Base-by-base conservation (phyloP, 2,113 vertebrate species). In the Otus sunia region DNA sequence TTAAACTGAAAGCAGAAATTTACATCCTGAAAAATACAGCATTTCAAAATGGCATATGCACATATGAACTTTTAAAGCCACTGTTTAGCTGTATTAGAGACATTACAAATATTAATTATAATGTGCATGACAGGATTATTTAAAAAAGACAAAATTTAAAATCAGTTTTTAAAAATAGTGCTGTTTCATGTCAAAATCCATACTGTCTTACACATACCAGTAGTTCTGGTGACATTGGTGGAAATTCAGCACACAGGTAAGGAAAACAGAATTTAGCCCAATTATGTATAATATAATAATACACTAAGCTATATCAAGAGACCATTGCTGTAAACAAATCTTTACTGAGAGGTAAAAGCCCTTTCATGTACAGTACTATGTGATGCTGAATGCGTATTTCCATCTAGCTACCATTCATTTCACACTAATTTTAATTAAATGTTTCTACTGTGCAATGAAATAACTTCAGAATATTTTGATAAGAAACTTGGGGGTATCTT, bases 311-410 rank as follows among this genome's bases (percentile, higher is more conserved):
- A 96, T 73, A 96, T 73, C 60, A 95, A 90, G 79, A 97, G 96
- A 93, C 60, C 93, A 91, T n/a, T 86, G 58, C 39, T 94, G 88
- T 97, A 96, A 95, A 97, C 97, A 97, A 89, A 93, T 90, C 66
- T 85, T 95, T 96, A 97, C 88, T 87, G 94, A 97, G 97, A 98
- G 93, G 86, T 97, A 97, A 96, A 62, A 94, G 87, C 95, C 97
- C 96, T 97, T 95, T 96, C 96, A 95, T 56, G 55, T 96, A 97
- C 79, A 97, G 86, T 97, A 77, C 81, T 84, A 90, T 76, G 86
- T 72, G 80, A 94, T 92, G 83, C 49, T 96, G 64, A 94, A 93
- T 91, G 86, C 83, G 11, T 88, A 83, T 80, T 95, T 89, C 64
- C 92, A 96, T 84, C 86, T 97, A 94, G 82, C 91, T 92, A 95